Conservation (phyloP, 2,888 invertebrate species). For the Homarus gammarus region DNA sequence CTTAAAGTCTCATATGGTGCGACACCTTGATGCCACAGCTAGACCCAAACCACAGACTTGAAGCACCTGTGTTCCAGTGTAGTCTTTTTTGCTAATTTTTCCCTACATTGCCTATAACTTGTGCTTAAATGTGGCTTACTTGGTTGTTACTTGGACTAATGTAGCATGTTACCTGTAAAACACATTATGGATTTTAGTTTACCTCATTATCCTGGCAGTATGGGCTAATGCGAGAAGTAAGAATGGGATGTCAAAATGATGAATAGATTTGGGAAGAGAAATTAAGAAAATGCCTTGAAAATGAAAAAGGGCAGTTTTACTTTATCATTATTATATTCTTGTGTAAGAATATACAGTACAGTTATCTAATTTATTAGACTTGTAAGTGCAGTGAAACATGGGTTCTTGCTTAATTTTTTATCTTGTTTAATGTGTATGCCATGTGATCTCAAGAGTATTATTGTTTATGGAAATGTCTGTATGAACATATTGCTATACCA, state of each 20-base stretch:
- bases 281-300: too few relatives aligned
- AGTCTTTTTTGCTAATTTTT: not conserved
- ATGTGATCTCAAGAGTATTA: slow-evolving; percentile 58
- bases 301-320: too few relatives aligned
- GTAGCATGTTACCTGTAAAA: not conserved
- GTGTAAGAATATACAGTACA: too few relatives aligned
- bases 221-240: not conserved
- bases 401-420: too few relatives aligned
- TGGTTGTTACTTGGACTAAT: not conserved
- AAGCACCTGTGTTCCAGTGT: not conserved
- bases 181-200: not conserved
- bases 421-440: not conserved
- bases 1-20: slow-evolving; percentile 68
- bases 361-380: too few relatives aligned
- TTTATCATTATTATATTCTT: too few relatives aligned
- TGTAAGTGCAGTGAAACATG: not conserved
- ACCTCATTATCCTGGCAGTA: not conserved
- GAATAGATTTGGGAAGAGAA: too few relatives aligned
- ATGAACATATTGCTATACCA: not conserved
- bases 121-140: slow-evolving; percentile 2
- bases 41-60: slow-evolving; percentile 22
- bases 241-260: too few relatives aligned
- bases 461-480: not conserved
- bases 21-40: slow-evolving; percentile 55
- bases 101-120: not conserved